These are phyloP conservation scores for Setophaga coronata DNA, from an alignment of 2,113 vertebrate species.

Conservation along the genomic window DNA sequence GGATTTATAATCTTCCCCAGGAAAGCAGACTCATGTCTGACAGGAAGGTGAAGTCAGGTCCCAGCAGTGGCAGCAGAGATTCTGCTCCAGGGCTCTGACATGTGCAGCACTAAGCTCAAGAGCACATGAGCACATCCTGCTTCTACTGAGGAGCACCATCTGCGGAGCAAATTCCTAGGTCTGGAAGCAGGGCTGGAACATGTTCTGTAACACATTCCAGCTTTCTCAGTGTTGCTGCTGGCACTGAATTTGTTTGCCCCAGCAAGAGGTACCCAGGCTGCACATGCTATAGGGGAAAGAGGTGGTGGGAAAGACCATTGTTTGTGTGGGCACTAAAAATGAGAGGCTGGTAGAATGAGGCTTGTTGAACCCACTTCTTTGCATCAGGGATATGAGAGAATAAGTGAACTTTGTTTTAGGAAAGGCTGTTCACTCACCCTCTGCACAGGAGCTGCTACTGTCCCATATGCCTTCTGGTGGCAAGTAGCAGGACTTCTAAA, in stretches of 20 bases:
- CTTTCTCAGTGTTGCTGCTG: not conserved
- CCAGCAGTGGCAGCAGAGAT: accelerated
- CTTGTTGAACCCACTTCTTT: not conserved
- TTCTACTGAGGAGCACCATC: not conserved
- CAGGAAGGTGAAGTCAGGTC: not conserved
- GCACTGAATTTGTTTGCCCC: not conserved
- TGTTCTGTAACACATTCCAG: not conserved
- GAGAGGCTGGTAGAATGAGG: not conserved
- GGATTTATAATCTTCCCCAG: not conserved
- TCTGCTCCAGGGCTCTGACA: not conserved
- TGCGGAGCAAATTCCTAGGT: not conserved
- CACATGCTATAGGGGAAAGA: not conserved
- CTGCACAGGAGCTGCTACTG: not conserved
- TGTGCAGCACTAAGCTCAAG: not conserved
- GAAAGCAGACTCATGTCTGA: accelerated
- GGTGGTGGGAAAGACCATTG: not conserved
- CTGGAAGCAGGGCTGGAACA: accelerated
- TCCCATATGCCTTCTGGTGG: not conserved
- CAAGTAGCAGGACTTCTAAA: not conserved
- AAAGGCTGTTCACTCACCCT: not conserved
- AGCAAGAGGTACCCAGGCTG: not conserved
- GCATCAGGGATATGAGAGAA: not conserved
- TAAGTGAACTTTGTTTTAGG: not conserved
- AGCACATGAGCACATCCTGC: accelerated
- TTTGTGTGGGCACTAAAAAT: not conserved